Evolutionary conservation across 2,797 vertebrate species (phyloP).

Genomic region (Vespertilio murinus): DNA sequence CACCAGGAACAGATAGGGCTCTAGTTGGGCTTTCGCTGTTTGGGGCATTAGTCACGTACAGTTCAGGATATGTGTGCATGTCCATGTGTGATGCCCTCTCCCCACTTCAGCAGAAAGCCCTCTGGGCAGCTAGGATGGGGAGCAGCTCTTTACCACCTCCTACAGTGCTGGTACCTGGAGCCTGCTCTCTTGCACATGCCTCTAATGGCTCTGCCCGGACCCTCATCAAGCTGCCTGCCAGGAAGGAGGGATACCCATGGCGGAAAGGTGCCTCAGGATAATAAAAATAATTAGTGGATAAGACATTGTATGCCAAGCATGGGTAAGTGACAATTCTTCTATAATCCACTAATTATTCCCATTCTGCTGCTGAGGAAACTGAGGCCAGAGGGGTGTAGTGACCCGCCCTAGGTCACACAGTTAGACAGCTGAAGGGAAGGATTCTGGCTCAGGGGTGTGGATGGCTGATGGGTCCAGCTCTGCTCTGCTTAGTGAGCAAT

Average conservation of each 20-base stretch:
- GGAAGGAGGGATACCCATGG: background rate
- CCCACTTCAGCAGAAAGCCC: background rate
- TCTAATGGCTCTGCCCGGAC: background rate
- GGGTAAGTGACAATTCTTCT: background rate
- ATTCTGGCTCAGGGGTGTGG: background rate
- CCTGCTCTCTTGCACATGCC: background rate
- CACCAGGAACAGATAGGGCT: background rate
- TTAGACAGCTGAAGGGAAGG: background rate
- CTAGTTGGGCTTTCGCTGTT: background rate
- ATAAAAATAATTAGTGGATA: background rate
- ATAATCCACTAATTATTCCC: too few relatives aligned
- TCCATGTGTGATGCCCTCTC: too few relatives aligned
- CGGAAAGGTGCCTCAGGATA: background rate
- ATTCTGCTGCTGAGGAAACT: background rate
- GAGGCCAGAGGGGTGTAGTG: background rate
- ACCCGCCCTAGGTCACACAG: background rate
- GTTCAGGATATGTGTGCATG: too few relatives aligned
- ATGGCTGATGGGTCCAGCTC: background rate
- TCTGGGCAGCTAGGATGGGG: background rate
- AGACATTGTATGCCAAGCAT: background rate
- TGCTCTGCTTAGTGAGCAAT: background rate
- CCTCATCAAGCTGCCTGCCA: too few relatives aligned
- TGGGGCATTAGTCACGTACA: rapidly evolving
- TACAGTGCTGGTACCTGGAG: background rate
- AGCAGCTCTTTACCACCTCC: background rate